A percentile compares a stretch with the other conserved stretches of the same genome.
phyloP scores from a whole-genome alignment of 2,888 invertebrate species.

The Patella pellucida region DNA sequence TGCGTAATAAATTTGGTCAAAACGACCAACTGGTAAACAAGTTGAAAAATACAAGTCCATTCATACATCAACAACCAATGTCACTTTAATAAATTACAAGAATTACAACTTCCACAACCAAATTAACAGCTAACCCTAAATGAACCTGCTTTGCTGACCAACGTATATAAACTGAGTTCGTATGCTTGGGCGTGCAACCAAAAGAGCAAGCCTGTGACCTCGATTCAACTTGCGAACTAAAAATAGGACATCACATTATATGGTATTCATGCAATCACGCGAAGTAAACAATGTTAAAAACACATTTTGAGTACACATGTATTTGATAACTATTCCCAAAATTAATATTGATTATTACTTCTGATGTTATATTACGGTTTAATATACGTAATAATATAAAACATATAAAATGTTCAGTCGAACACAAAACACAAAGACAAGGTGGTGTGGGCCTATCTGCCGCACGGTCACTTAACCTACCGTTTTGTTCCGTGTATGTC shows the following conservation, averaged over 20 bases:
- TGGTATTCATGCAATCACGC: neutral
- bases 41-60: too few species aligned
- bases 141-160: too few species aligned
- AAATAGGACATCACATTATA: conserved; percentile 1
- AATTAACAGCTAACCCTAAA: too few species aligned
- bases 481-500: neutral
- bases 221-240: neutral
- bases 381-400: too few species aligned
- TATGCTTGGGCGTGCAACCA: conserved; percentile 9
- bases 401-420: too few species aligned
- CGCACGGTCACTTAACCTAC: neutral
- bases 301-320: neutral
- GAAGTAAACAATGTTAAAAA: neutral
- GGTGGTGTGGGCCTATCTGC: neutral
- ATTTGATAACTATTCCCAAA: neutral
- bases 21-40: too few species aligned
- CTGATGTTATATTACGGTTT: too few species aligned
- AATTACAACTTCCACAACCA: too few species aligned
- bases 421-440: neutral
- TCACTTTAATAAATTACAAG: too few species aligned
- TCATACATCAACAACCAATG: too few species aligned
- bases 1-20: neutral
- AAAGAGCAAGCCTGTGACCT: conserved; percentile 10
- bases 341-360: too few species aligned
- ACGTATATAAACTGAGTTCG: neutral